phyloP scores from a whole-genome alignment of 2,113 vertebrate species.

The Psittacula cyanocephala region DNA sequence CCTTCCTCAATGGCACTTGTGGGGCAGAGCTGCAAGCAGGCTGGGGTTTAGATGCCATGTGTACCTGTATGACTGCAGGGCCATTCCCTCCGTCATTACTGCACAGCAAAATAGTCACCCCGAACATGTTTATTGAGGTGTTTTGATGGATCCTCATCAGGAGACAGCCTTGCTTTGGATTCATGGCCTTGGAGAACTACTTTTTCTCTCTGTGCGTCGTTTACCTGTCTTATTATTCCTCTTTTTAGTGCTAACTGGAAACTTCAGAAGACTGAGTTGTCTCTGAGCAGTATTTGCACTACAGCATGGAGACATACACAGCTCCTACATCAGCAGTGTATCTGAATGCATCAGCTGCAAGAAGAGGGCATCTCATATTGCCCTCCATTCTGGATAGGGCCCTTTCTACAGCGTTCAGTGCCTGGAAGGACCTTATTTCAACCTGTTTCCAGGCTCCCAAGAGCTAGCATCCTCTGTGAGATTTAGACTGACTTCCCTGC shows the following conservation, averaged over 20 bases:
- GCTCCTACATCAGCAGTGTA: neutral
- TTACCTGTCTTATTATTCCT: neutral
- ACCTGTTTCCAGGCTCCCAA: neutral
- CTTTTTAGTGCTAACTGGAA: neutral
- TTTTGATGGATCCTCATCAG: neutral
- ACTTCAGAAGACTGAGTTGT: neutral
- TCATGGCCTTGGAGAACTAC: neutral
- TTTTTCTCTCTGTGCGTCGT: neutral
- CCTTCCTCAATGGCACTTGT: neutral
- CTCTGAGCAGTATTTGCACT: neutral
- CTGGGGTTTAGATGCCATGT: neutral
- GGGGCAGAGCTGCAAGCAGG: neutral
- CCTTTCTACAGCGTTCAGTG: neutral
- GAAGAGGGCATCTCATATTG: neutral
- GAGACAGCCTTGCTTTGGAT: neutral
- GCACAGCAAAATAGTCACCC: neutral
- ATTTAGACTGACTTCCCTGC: conserved; percentile 41
- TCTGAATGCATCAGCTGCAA: neutral
- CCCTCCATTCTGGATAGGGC: neutral
- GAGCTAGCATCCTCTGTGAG: neutral
- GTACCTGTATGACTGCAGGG: neutral
- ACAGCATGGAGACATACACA: neutral
- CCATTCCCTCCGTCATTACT: neutral
- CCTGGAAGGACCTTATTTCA: neutral
- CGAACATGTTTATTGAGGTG: neutral